These are phyloP conservation scores for Lasioglossum zephyrum DNA, from an alignment of 2,888 invertebrate species.

Conservation along the genomic window DNA sequence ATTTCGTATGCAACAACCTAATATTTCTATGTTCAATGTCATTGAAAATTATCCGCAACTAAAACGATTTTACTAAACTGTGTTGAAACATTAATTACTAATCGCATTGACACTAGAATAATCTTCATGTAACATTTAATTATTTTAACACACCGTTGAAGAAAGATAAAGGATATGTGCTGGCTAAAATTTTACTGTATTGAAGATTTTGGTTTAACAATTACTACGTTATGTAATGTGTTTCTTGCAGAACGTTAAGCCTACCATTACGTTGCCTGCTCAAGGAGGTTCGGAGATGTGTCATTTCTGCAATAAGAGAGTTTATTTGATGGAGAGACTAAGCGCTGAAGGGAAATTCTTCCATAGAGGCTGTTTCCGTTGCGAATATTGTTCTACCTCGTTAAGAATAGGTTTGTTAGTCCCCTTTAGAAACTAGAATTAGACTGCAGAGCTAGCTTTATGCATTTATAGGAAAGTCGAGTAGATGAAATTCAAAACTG, in stretches of 20 bases:
- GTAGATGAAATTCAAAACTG: too few relatives aligned
- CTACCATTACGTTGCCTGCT: constrained; percentile 87
- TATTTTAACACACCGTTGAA: not conserved
- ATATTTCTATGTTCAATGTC: not conserved
- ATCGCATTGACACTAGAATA: not conserved
- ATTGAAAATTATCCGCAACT: not conserved
- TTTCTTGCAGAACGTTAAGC: constrained; percentile 86
- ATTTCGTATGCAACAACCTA: too few relatives aligned
- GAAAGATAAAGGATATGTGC: constrained; percentile 27
- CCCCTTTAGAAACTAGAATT: not conserved
- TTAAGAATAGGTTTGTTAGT: constrained; percentile 88
- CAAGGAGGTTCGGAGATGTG: constrained; percentile 91
- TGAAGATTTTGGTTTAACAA: constrained; percentile 9
- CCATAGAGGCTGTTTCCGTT: constrained; percentile 97
- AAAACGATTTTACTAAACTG: constrained; percentile 29
- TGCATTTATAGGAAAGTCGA: too few relatives aligned
- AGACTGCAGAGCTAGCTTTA: too few relatives aligned
- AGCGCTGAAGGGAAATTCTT: constrained; percentile 95
- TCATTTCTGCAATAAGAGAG: constrained; percentile 95
- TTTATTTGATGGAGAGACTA: constrained; percentile 96
- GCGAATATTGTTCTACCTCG: constrained; percentile 95
- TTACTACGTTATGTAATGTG: constrained; percentile 33
- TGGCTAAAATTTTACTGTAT: constrained; percentile 58
- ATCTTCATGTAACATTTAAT: not conserved
- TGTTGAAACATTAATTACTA: not conserved